Percentiles rank a stretch among this genome's conserved stretches.
These are phyloP conservation scores for Drosophila ogumai DNA, from an alignment of 1,140 invertebrate genomes.

Conservation along the genomic window DNA sequence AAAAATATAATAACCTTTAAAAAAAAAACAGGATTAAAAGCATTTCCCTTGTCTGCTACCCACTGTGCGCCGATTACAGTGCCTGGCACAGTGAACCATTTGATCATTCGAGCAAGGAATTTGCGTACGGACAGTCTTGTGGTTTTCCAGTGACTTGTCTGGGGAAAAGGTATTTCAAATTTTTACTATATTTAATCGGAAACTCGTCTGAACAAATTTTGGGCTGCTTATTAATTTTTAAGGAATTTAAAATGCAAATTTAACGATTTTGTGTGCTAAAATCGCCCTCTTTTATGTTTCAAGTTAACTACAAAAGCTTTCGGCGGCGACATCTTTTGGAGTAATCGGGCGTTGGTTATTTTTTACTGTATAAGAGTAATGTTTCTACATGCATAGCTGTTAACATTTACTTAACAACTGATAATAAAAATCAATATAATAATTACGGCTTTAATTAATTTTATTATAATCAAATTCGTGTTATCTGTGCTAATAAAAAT, in stretches of 20 bases:
- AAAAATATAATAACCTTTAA: too few relatives aligned
- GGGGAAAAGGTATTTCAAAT: slow-evolving; percentile 1
- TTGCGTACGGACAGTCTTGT: slow-evolving; percentile 69
- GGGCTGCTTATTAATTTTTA: not conserved
- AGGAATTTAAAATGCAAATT: not conserved
- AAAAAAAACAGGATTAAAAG: too few relatives aligned
- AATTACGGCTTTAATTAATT: too few relatives aligned
- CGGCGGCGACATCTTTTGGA: not conserved
- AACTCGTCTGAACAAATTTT: not conserved
- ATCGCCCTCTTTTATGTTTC: not conserved
- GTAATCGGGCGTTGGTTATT: too few relatives aligned
- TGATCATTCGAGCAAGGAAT: slow-evolving; percentile 76
- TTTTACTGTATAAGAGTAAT: too few relatives aligned
- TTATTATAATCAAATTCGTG: too few relatives aligned
- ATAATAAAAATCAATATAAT: too few relatives aligned
- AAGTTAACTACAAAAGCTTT: not conserved
- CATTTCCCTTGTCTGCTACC: not conserved
- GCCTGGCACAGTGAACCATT: slow-evolving; percentile 72
- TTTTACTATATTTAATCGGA: not conserved
- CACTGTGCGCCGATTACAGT: slow-evolving; percentile 12
- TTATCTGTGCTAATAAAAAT: too few relatives aligned
- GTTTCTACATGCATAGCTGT: too few relatives aligned
- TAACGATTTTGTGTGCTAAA: fast-evolving
- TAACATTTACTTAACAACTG: too few relatives aligned
- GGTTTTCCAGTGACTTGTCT: slow-evolving; percentile 31